These are phyloP conservation scores for Cisticola juncidis DNA, from an alignment of 2,113 vertebrate genomes.

Conservation along the genomic window DNA sequence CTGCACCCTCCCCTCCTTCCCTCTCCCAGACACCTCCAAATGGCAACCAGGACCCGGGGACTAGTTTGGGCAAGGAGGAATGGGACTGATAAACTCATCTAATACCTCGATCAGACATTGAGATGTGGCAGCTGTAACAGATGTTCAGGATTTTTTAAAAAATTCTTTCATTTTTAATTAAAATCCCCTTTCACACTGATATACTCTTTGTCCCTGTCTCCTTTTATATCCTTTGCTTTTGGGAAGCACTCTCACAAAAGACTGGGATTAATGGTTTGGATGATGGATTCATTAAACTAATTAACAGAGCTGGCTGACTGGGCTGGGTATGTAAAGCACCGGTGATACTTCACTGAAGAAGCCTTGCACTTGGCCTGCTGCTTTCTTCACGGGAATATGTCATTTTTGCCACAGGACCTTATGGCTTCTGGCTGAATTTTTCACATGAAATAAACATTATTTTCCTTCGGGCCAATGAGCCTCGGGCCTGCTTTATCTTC, in stretches of 20 bases:
- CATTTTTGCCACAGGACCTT: background rate
- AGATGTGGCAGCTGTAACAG: background rate
- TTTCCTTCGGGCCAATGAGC: background rate
- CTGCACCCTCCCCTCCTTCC: background rate
- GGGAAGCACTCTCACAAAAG: background rate
- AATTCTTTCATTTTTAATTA: background rate
- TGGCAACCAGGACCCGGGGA: background rate
- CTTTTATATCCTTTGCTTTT: background rate
- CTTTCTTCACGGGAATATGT: background rate
- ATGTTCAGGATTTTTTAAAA: background rate
- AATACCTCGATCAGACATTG: background rate
- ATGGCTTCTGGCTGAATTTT: background rate
- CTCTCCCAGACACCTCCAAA: background rate
- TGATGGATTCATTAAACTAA: background rate
- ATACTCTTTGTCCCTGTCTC: background rate
- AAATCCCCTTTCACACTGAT: background rate
- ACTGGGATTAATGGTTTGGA: background rate
- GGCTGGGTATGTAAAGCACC: rapidly evolving
- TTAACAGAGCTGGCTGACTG: no score
- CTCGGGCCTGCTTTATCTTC: background rate
- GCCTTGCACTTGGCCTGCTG: background rate
- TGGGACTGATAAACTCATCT: rapidly evolving
- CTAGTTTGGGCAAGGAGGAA: background rate
- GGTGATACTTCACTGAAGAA: background rate
- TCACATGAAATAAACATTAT: background rate